Percentiles rank a stretch among this genome's conserved stretches.
These are phyloP conservation scores for Scaeva pyrastri DNA, from an alignment of 2,888 invertebrate species.

Conservation along the genomic window DNA sequence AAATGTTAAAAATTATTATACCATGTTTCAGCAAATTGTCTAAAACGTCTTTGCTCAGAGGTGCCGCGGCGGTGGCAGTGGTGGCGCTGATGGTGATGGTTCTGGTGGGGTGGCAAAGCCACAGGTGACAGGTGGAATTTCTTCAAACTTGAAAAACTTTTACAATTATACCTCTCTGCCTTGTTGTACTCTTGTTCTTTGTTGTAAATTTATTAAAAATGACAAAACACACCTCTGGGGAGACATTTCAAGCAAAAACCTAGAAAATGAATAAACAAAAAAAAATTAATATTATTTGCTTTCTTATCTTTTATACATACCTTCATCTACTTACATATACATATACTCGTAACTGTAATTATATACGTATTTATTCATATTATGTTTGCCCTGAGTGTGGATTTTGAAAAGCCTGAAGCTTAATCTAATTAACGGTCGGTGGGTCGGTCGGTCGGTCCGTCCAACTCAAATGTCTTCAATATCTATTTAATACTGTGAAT, in stretches of 20 bases:
- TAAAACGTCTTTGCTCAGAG: constrained; percentile 8
- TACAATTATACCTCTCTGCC: constrained; percentile 17
- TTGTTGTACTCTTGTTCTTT: neutral
- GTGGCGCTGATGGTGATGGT: too few species aligned
- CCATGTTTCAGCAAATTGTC: constrained; percentile 32
- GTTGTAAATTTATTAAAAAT: constrained; percentile 19
- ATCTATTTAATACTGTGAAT: neutral
- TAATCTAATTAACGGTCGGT: constrained; percentile 5
- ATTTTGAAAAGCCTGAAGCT: neutral
- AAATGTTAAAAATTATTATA: constrained; percentile 22
- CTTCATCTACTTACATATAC: too few species aligned
- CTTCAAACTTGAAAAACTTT: constrained; percentile 21
- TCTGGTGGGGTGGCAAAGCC: constrained; percentile 9
- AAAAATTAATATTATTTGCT: constrained; percentile 2
- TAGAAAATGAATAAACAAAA: neutral
- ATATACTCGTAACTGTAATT: too few species aligned
- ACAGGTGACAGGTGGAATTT: constrained; percentile 29
- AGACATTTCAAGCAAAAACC: constrained; percentile 8
- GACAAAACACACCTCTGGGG: constrained; percentile 20
- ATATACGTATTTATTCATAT: neutral
- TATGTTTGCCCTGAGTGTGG: neutral
- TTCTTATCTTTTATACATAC: neutral
- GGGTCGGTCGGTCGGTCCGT: too few species aligned
- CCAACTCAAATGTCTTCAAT: neutral
- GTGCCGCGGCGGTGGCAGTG: too few species aligned